Evolutionary conservation across 2,113 vertebrate species (phyloP).

Genomic region (Otolemur garnettii): DNA sequence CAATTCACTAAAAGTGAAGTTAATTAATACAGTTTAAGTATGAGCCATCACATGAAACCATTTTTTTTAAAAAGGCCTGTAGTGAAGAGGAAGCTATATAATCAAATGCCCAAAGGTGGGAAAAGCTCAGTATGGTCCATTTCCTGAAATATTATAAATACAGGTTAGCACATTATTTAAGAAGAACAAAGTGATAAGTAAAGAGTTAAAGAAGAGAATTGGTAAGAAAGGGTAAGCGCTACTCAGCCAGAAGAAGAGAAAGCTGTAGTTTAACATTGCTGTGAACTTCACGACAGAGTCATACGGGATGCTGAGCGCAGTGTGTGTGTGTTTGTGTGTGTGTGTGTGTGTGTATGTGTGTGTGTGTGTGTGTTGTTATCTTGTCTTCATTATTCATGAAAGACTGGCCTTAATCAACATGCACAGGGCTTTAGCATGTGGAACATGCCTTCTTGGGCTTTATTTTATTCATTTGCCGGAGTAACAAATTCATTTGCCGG

Average conservation of each 20-base stretch:
- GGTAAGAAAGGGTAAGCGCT: not conserved
- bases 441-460: not conserved
- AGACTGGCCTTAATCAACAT: not conserved
- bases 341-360: too few species aligned
- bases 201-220: not conserved
- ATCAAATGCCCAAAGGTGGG: not conserved
- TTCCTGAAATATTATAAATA: too few species aligned
- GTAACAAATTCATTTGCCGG: not conserved
- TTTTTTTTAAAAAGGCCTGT: too few species aligned
- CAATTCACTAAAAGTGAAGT: not conserved
- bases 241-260: not conserved
- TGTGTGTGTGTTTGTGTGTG: not conserved
- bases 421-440: too few species aligned
- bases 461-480: not conserved
- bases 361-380: not conserved
- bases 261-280: not conserved
- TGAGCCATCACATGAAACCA: not conserved
- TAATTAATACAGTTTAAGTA: not conserved
- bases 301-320: not conserved
- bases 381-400: not conserved
- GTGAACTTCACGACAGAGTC: too few species aligned
- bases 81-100: not conserved
- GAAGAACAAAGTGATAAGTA: not conserved
- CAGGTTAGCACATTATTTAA: fast-evolving
- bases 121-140: fast-evolving